Evolutionary conservation across 92 coral and sea anemone species (phyloP).

Genomic region (Palythoa grandis): DNA sequence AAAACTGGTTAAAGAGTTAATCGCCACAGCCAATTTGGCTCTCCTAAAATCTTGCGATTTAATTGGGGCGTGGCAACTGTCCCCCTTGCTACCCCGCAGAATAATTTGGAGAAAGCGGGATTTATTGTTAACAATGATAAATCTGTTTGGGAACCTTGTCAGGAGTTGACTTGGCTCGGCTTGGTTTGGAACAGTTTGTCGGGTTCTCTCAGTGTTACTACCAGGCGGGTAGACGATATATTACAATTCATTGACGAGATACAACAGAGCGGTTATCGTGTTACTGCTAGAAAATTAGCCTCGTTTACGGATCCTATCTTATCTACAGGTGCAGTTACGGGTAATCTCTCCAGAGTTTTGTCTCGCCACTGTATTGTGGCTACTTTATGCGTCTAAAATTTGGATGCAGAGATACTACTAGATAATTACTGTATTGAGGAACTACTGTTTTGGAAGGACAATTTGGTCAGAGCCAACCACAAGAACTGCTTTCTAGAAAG

Average conservation of each 20-base stretch:
- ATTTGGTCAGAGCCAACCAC: conserved; percentile 25
- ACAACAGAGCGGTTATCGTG: background rate
- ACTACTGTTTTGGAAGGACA: conserved; percentile 26
- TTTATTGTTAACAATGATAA: conserved; percentile 24
- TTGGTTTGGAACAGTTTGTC: conserved; percentile 1
- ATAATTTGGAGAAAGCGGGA: conserved; percentile 5
- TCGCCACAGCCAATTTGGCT: too few species aligned
- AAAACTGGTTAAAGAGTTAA: too few species aligned
- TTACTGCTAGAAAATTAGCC: background rate
- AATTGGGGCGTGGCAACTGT: too few species aligned
- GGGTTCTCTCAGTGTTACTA: conserved; percentile 34
- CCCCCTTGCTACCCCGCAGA: background rate
- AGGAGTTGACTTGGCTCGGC: background rate
- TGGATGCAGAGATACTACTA: too few species aligned
- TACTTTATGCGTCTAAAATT: too few species aligned
- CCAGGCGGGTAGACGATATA: conserved; percentile 36
- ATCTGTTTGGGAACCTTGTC: conserved; percentile 2
- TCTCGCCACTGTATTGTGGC: too few species aligned
- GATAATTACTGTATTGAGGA: too few species aligned
- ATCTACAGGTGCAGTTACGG: background rate
- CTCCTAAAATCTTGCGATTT: too few species aligned
- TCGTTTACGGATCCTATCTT: background rate
- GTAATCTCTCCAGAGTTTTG: background rate
- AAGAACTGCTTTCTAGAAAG: conserved; percentile 44
- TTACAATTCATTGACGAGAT: background rate